phyloP scores from a whole-genome alignment of 2,888 invertebrate genomes.

The Calameuta pallipes region DNA sequence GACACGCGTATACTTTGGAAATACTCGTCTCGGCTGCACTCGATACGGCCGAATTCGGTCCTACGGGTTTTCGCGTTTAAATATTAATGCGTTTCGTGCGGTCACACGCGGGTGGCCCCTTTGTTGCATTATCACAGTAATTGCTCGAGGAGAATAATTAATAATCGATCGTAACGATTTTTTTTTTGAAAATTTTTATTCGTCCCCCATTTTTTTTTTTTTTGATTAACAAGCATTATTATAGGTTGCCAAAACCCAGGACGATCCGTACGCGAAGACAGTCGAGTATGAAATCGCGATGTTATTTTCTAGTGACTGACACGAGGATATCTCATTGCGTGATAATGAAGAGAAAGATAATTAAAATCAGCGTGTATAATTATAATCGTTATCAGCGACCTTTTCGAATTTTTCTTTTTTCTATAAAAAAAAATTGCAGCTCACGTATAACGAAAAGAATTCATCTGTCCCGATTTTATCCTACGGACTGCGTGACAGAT shows the following conservation, averaged over 20 bases:
- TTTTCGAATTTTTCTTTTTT: background rate
- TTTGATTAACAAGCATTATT: background rate
- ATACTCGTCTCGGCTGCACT: background rate
- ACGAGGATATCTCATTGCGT: background rate
- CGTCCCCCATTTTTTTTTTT: too few species aligned
- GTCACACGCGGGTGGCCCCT: background rate
- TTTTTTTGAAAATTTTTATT: background rate
- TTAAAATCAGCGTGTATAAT: background rate
- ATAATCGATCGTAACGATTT: too few species aligned
- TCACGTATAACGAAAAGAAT: background rate
- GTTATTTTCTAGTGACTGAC: background rate
- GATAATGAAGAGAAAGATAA: background rate
- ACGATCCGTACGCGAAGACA: background rate
- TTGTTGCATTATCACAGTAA: conserved; percentile 49
- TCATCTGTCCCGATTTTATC: background rate
- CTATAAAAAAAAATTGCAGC: background rate
- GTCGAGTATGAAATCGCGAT: background rate
- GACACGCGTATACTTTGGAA: background rate
- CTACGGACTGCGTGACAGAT: background rate
- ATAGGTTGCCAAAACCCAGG: background rate
- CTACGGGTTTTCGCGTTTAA: background rate
- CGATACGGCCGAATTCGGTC: background rate
- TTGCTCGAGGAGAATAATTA: conserved; percentile 47
- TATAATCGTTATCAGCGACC: background rate
- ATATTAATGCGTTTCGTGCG: background rate